Base-by-base conservation (phyloP, 2,888 invertebrate species). In the Pterostichus madidus region DNA sequence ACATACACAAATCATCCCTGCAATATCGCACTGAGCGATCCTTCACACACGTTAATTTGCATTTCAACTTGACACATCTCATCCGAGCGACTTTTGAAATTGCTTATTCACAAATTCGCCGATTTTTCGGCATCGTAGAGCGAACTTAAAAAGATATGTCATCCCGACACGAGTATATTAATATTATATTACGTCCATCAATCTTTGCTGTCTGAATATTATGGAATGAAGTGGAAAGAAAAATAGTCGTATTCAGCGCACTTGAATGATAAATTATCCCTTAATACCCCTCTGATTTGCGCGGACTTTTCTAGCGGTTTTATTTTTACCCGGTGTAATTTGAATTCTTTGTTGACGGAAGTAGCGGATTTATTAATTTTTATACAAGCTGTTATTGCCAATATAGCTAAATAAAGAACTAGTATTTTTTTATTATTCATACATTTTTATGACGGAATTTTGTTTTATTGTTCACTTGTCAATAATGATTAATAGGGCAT, bases 181-280 rank as follows among this genome's bases (percentile, higher is more conserved):
- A 80, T 80, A 80, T 80, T 52, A 80, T 80, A 80, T 73, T 80
- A 73, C 17, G 39, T 44, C 80, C 68, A 80, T 80, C 80, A 80
- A 80, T 80, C 80, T 80, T 80, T 52, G 44, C 49, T 73, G 80
- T 71, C 80, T 64, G 71, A n/a, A 80, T 80, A 71, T 80, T 80
- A 80, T 17, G 35, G 71, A 80, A 80, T 80, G 80, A 80, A 80
- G 80, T 79, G 79, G 61, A 46, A 59, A 79, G 79, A 79, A 79
- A 79, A 79, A 79, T 79, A 61, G 79, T 64, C 79, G 46, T 32
- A 79, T 79, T 79, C 79, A 79, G 79, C 79, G n/a, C 32, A 52
- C 32, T 46, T 49, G 44, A 61, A 64, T 79, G 79, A 79, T 79
- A 79, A 79, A 79, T 79, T 64, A 64, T 79, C 79, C 46, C 79